Base-by-base conservation (phyloP, 2,888 invertebrate genomes). In the Lamellibrachia satsuma region DNA sequence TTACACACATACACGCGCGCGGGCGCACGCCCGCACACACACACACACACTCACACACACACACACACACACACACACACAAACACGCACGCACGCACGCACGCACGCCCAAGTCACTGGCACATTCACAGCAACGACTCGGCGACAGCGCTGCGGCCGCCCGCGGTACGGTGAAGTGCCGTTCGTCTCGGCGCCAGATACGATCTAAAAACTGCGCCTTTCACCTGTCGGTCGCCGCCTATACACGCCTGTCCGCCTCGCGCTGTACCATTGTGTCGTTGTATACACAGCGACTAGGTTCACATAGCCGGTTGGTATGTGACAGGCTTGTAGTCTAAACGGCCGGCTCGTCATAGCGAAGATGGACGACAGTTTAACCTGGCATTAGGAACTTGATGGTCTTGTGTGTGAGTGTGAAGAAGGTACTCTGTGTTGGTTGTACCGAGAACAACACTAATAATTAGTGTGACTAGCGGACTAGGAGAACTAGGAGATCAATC, bases 121-220 rank as follows among this genome's bases (percentile, higher is more conserved):
- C 91, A 92, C 60, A 92, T 8, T 9, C 60, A 92, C 91, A 90
- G 52, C 60, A 60, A 7, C 8, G 11, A 39, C 55, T 22, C 11
- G 51, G 27, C n/a, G 15, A 8, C 92, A 11, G 60, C 15, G 52
- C 92, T 75, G 90, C 92, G 92, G 91, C 93, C 1, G 27, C 93
- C 51, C 92, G 90, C 55, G 91, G 91, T 60, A 90, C 93, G 8
- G 91, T 90, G 57, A 57, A 91, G 90, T 52, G 27, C 39, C 39
- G 39, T 39, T 39, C 39, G 22, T 91, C 90, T 6, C 60, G 27
- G 93, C 93, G 60, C 92, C 93, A 90, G 92, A 91, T 90, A 92
- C 93, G 75, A 93, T 91, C 90, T 93, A 93, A 52, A 92, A 93
- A 39, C 92, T 93, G 9, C 75, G n/a, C 51, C 22, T 22, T 75